Percentiles rank a stretch among this genome's conserved stretches.
Conservation (phyloP, 1,140 invertebrate genomes). For the Trichomalopsis sarcophagae region DNA sequence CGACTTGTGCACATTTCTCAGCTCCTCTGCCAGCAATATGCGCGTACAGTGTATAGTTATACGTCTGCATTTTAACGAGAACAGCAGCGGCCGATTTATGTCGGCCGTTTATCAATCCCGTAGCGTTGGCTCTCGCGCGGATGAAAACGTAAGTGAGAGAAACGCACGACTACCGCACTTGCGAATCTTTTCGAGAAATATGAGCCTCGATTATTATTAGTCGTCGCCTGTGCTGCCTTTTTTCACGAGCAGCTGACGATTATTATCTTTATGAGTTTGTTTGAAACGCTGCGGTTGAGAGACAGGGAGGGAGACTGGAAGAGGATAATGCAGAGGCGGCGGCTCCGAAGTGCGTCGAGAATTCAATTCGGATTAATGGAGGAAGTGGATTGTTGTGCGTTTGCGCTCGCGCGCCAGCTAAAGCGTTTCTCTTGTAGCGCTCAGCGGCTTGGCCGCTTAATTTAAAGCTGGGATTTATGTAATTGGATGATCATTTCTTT, state of each 20-base stretch:
- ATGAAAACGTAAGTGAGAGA: slow-evolving; percentile 35
- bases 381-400: slow-evolving; percentile 30
- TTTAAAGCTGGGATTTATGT: slow-evolving; percentile 22
- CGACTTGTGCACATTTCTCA: neutral
- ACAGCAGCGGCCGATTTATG: slow-evolving; percentile 37
- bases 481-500: slow-evolving; percentile 17
- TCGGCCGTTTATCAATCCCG: slow-evolving; percentile 42
- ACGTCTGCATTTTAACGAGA: slow-evolving; percentile 35
- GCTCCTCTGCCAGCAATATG: neutral
- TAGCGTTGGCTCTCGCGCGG: neutral
- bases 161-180: neutral
- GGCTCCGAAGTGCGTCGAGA: slow-evolving; percentile 2
- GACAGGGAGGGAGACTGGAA: neutral
- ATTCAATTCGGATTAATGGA: slow-evolving; percentile 40
- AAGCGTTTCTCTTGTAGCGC: slow-evolving; percentile 4
- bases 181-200: slow-evolving; percentile 5
- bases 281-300: neutral
- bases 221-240: slow-evolving; percentile 1
- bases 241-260: neutral
- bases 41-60: neutral
- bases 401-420: neutral
- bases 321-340: neutral
- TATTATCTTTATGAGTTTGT: slow-evolving; percentile 29
- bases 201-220: slow-evolving; percentile 33
- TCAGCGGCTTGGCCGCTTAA: neutral